Evolutionary conservation across 2,888 invertebrate species (phyloP).

Genomic region (Acheta domesticus): DNA sequence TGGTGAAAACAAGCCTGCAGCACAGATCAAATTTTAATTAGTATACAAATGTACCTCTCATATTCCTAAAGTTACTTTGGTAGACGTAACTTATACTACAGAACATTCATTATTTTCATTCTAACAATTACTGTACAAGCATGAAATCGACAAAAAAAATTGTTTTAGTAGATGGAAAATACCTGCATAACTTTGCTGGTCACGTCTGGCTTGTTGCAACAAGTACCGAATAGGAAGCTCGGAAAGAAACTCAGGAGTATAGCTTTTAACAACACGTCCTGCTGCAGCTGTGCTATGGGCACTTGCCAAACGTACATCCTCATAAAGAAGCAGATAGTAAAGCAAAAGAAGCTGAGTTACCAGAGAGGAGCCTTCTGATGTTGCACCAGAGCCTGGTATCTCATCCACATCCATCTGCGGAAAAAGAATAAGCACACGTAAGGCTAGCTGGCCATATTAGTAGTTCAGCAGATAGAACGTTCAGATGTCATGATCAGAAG

Average conservation of each 20-base stretch:
- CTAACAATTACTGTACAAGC: too few species aligned
- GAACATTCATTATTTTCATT: too few species aligned
- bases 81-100: too few species aligned
- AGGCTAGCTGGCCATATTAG: too few species aligned
- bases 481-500: too few species aligned
- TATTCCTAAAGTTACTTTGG: too few species aligned
- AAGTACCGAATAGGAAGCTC: constrained; percentile 92
- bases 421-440: too few species aligned
- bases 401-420: neutral
- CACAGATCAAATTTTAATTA: constrained; percentile 26
- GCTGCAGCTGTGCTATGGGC: constrained; percentile 63
- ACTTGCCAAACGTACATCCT: constrained; percentile 79
- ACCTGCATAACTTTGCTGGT: constrained; percentile 81
- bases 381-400: neutral
- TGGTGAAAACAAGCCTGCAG: constrained; percentile 76
- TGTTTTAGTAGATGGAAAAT: neutral
- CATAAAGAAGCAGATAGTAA: constrained; percentile 88
- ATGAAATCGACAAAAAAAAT: too few species aligned
- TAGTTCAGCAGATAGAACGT: too few species aligned
- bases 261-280: constrained; percentile 74
- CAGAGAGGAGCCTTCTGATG: constrained; percentile 52
- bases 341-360: constrained; percentile 85
- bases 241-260: constrained; percentile 81
- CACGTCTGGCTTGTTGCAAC: constrained; percentile 86
- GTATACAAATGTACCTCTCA: too few species aligned